Conservation (phyloP, 2,888 invertebrate genomes). For the Morinoia aosen region DNA sequence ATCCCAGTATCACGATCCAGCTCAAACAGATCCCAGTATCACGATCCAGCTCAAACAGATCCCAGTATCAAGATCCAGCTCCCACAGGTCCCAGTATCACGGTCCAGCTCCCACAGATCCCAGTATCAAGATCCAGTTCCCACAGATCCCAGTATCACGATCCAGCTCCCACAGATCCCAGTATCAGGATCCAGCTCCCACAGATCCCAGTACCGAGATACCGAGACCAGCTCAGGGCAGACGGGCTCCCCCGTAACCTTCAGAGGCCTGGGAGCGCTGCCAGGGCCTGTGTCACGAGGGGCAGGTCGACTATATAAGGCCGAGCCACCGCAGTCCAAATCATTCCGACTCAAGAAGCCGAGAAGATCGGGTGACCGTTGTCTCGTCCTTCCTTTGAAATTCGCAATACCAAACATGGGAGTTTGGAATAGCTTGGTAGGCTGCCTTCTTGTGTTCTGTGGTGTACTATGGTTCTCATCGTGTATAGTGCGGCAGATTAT, state of each 20-base stretch:
- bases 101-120: neutral
- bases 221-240: neutral
- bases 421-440: conserved; percentile 49
- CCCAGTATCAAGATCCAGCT: neutral
- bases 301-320: conserved; percentile 19
- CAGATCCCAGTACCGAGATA: neutral
- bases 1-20: neutral
- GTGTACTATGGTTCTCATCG: neutral
- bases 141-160: neutral
- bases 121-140: neutral
- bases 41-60: neutral
- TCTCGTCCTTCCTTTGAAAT: conserved; percentile 29
- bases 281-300: neutral
- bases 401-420: neutral
- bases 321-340: neutral
- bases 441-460: neutral
- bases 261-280: neutral
- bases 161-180: neutral
- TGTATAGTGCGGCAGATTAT: neutral
- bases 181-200: neutral
- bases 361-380: conserved; percentile 50
- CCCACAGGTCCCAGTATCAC: neutral
- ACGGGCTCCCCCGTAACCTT: neutral
- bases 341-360: conserved; percentile 19
- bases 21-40: neutral